Conservation (phyloP, 92 coral and sea anemone species). For the Phenganax stokvisi region DNA sequence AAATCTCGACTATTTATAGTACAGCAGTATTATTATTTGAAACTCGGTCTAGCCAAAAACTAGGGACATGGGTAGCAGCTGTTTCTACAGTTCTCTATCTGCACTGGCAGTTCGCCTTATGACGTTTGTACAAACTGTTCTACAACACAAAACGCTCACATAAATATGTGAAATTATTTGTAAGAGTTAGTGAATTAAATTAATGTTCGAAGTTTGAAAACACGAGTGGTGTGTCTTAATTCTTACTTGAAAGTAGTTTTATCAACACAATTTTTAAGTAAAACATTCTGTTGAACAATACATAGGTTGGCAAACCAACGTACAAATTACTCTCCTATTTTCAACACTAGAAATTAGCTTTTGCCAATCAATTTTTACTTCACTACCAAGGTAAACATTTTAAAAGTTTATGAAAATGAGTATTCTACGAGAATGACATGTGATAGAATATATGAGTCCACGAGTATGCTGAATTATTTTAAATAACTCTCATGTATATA, state of each 20-base stretch:
- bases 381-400: too few relatives aligned
- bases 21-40: too few relatives aligned
- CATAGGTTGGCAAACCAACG: not conserved
- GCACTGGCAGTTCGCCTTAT: not conserved
- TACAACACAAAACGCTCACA: conserved; percentile 4
- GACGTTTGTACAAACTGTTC: conserved; percentile 18
- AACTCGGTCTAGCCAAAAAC: too few relatives aligned
- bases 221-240: not conserved
- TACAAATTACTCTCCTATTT: not conserved
- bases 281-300: not conserved
- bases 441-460: too few relatives aligned
- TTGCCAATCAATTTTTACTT: too few relatives aligned
- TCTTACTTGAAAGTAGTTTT: not conserved
- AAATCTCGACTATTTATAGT: too few relatives aligned
- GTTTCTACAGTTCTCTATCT: too few relatives aligned
- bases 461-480: too few relatives aligned
- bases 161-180: not conserved
- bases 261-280: not conserved
- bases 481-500: too few relatives aligned
- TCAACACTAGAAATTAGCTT: not conserved
- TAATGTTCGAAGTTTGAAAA: not conserved
- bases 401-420: too few relatives aligned
- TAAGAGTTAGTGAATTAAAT: conserved; percentile 18
- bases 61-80: too few relatives aligned
- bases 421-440: too few relatives aligned